Conservation (phyloP, 2,113 vertebrate genomes). For the Nycticryphes semicollaris region DNA sequence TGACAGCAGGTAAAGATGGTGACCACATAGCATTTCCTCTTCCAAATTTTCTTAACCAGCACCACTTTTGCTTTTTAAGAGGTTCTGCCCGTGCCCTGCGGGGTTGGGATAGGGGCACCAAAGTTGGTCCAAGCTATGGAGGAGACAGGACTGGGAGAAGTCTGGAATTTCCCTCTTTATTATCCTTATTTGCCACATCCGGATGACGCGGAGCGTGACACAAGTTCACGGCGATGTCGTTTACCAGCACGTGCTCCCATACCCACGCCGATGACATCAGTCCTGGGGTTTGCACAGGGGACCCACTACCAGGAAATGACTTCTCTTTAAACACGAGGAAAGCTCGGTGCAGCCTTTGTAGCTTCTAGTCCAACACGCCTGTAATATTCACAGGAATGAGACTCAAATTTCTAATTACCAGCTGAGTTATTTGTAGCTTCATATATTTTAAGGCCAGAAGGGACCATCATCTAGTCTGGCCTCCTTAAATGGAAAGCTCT, state of each 20-base stretch:
- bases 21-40: rapidly evolving
- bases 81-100: not conserved
- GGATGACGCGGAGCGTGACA: not conserved
- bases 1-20: not conserved
- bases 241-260: slow-evolving; percentile 19
- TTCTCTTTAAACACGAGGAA: slow-evolving; percentile 1
- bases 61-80: not conserved
- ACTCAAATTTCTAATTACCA: slow-evolving; percentile 52
- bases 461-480: slow-evolving; percentile 49
- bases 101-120: not conserved
- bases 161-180: not conserved
- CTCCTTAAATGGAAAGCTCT: slow-evolving; percentile 46
- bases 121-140: not conserved
- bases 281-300: not conserved
- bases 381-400: slow-evolving; percentile 45
- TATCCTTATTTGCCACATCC: not conserved
- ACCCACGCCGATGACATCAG: not conserved
- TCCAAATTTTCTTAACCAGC: not conserved
- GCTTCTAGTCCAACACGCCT: slow-evolving; percentile 13
- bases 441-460: slow-evolving; percentile 32
- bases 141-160: not conserved
- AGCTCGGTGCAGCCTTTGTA: slow-evolving; percentile 1
- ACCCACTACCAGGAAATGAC: slow-evolving; percentile 43
- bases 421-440: slow-evolving; percentile 52
- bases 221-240: not conserved